phyloP scores from a whole-genome alignment of 2,888 invertebrate species.

The Drosophila nigritarsus region DNA sequence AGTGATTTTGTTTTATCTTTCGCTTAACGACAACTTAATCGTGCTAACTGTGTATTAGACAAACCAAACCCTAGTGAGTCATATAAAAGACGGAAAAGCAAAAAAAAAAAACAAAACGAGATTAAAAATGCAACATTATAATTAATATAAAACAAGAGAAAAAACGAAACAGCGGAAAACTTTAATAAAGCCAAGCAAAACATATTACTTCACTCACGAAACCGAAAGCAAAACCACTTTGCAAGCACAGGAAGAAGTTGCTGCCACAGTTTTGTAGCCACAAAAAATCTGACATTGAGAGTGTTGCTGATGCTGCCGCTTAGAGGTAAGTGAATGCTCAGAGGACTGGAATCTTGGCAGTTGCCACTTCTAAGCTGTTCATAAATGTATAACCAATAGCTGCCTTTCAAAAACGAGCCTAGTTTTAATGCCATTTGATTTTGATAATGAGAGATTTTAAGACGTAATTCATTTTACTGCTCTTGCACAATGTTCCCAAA shows the following conservation, averaged over 20 bases:
- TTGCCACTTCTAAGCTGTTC: constrained; percentile 26
- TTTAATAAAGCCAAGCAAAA: constrained; percentile 52
- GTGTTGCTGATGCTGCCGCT: constrained; percentile 70
- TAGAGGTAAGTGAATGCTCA: constrained; percentile 72
- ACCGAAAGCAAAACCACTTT: constrained; percentile 59
- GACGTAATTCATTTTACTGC: not conserved
- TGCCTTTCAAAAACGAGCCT: constrained; percentile 61
- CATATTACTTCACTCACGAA: constrained; percentile 67
- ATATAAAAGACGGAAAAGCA: constrained; percentile 33
- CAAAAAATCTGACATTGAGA: constrained; percentile 67
- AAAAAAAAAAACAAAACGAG: constrained; percentile 24
- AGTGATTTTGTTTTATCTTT: constrained; percentile 60
- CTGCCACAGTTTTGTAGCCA: constrained; percentile 60
- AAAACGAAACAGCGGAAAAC: constrained; percentile 61
- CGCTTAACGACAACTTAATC: constrained; percentile 53
- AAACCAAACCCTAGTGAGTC: constrained; percentile 55
- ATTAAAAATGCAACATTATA: constrained; percentile 64
- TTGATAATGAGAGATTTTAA: not conserved
- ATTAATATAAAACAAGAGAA: constrained; percentile 50
- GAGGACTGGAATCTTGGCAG: constrained; percentile 29
- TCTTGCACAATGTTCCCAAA: not conserved
- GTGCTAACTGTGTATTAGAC: constrained; percentile 66
- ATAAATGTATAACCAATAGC: constrained; percentile 27
- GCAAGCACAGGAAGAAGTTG: constrained; percentile 64
- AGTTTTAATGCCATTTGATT: constrained; percentile 5